Conservation (phyloP, 2,113 vertebrate species). For the Neolamprologus sp. region DNA sequence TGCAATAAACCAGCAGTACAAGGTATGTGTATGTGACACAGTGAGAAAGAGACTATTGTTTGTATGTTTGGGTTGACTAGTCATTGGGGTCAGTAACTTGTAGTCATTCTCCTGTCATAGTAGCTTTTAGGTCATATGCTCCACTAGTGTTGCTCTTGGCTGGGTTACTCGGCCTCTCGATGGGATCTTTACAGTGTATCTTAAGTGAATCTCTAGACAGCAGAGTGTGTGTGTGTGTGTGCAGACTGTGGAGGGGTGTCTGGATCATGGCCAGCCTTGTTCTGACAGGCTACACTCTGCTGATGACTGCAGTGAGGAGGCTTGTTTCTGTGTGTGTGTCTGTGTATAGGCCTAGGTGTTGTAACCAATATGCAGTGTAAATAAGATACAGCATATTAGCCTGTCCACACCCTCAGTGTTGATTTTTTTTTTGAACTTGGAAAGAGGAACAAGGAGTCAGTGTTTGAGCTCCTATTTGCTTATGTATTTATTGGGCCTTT, state of each 20-base stretch:
- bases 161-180: not conserved
- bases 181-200: not conserved
- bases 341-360: not conserved
- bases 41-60: not conserved
- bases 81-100: slow-evolving; percentile 33
- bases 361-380: not conserved
- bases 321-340: not conserved
- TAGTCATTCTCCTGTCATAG: not conserved
- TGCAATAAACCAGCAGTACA: not conserved
- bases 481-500: slow-evolving; percentile 25
- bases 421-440: not conserved
- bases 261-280: slow-evolving; percentile 25
- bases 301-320: not conserved
- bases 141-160: slow-evolving; percentile 10
- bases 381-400: not conserved
- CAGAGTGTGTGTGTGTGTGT: not conserved
- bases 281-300: slow-evolving; percentile 3
- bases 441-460: not conserved
- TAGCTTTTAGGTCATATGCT: slow-evolving; percentile 40
- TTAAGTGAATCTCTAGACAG: not conserved
- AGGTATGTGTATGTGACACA: not conserved
- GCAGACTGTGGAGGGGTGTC: not conserved
- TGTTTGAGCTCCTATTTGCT: not conserved
- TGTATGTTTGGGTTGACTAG: slow-evolving; percentile 36
- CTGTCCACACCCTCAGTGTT: not conserved